Conservation (phyloP, 2,113 vertebrate species). For the Pedionomus torquatus region DNA sequence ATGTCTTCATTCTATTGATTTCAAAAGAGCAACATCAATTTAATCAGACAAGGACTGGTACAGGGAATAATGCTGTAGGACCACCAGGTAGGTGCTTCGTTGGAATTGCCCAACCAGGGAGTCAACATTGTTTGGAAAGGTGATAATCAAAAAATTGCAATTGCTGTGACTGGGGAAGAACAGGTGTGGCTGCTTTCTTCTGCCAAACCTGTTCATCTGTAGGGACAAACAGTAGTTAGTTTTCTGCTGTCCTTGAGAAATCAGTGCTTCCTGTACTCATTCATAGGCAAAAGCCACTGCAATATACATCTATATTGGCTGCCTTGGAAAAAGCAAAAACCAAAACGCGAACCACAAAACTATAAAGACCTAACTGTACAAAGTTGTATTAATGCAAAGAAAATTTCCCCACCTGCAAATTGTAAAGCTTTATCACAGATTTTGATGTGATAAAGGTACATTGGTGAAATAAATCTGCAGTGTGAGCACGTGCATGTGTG, state of each 20-base stretch:
- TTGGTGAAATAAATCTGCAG: slow-evolving; percentile 44
- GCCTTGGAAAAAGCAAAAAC: background rate
- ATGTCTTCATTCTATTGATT: background rate
- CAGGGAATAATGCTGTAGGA: background rate
- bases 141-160: background rate
- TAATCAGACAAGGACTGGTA: background rate
- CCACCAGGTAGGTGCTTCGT: background rate
- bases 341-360: background rate
- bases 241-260: background rate
- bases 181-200: background rate
- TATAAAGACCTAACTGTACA: background rate
- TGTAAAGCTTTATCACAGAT: slow-evolving; percentile 25
- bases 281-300: background rate
- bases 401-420: slow-evolving; percentile 18
- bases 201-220: background rate
- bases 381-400: background rate
- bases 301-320: background rate
- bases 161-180: background rate
- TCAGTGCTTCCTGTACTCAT: background rate
- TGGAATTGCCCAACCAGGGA: background rate
- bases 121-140: background rate
- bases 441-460: slow-evolving; percentile 45
- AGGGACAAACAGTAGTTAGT: background rate
- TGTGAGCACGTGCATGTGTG: background rate
- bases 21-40: background rate